These are phyloP conservation scores for Pomacea maculata DNA, from an alignment of 1,140 invertebrate species.

Conservation along the genomic window DNA sequence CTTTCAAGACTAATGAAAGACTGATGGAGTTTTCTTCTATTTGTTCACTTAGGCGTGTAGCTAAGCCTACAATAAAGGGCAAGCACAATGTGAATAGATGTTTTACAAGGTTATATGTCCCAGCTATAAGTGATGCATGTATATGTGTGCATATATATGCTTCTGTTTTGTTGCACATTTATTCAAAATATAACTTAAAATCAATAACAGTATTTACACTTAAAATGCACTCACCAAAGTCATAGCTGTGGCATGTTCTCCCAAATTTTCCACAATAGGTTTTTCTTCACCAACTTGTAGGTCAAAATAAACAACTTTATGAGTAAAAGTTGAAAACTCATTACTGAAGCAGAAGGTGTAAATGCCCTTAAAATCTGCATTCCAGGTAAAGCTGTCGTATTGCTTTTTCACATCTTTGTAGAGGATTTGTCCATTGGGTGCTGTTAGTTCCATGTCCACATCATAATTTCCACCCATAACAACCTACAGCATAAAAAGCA, in stretches of 20 bases:
- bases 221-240: conserved; percentile 79
- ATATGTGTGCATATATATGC: too few species aligned
- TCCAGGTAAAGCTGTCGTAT: conserved; percentile 92
- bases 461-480: conserved; percentile 99
- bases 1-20: too few species aligned
- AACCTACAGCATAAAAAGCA: conserved; percentile 73
- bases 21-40: too few species aligned
- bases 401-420: conserved; percentile 94
- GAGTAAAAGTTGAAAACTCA: conserved; percentile 99
- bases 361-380: conserved; percentile 77
- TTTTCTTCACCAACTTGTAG: conserved; percentile 94
- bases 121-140: too few species aligned
- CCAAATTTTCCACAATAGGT: conserved; percentile 80
- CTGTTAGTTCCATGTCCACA: conserved; percentile 92
- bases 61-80: too few species aligned
- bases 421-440: conserved; percentile 83
- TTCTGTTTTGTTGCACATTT: too few species aligned
- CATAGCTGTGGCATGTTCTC: conserved; percentile 91
- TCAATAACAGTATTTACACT: too few species aligned
- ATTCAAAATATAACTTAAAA: too few species aligned
- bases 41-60: too few species aligned
- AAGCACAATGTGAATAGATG: too few species aligned
- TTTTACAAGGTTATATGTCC: too few species aligned
- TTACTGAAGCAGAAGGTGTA: conserved; percentile 97
- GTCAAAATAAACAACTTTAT: conserved; percentile 99